A percentile compares a stretch with the other conserved stretches of the same genome.
Conservation (phyloP, 1,140 invertebrate species). For the Amyelois transitella region DNA sequence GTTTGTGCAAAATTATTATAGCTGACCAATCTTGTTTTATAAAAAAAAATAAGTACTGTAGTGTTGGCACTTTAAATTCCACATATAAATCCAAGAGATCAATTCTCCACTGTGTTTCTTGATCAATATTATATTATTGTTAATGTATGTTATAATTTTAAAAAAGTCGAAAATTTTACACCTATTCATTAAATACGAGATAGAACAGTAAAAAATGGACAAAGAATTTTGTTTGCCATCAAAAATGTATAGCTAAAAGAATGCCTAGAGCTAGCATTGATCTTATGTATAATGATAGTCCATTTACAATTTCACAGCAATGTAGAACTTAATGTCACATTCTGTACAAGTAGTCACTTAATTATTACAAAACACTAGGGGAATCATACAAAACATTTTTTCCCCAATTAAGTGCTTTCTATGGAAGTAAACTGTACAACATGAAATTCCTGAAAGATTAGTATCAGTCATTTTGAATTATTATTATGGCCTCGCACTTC, state of each 20-base stretch:
- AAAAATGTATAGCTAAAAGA: conserved; percentile 48
- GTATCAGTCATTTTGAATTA: conserved; percentile 47
- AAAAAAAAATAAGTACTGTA: too few species aligned
- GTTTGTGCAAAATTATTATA: too few species aligned
- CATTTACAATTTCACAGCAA: conserved; percentile 40
- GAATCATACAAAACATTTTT: conserved; percentile 2
- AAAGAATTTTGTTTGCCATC: conserved; percentile 37
- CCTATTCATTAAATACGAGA: conserved; percentile 3
- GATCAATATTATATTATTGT: conserved; percentile 6
- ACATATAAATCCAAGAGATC: too few species aligned
- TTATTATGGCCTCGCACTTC: conserved; percentile 52
- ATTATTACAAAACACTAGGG: conserved; percentile 3
- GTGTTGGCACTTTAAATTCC: too few species aligned
- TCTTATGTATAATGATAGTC: conserved; percentile 38
- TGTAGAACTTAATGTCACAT: conserved; percentile 25
- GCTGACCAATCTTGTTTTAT: too few species aligned
- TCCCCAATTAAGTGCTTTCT: conserved; percentile 7
- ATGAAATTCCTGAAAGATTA: conserved; percentile 28
- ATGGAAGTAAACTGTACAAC: conserved; percentile 39
- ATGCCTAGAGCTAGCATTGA: conserved; percentile 53
- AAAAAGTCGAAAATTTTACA: conserved; percentile 6
- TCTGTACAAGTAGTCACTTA: conserved; percentile 12
- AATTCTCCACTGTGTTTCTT: too few species aligned
- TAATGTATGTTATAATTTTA: background rate
- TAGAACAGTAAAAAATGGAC: conserved; percentile 47